Evolutionary conservation across 2,888 invertebrate genomes (phyloP).

Genomic region (Cryptocephalus primarius): DNA sequence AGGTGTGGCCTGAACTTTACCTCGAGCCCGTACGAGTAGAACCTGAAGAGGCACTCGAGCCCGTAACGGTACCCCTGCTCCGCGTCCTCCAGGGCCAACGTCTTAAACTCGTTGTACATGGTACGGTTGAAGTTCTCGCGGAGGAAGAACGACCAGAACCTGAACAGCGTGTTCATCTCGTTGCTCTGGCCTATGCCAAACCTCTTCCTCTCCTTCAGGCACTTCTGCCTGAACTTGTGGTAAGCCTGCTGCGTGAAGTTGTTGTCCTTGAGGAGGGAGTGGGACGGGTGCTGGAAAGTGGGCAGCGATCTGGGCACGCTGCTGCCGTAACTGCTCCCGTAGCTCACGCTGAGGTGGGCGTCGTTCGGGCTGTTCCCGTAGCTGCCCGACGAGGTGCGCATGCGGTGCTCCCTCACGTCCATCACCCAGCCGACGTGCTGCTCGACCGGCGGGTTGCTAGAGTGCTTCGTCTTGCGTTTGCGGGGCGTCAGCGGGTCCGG

Average conservation of each 20-base stretch:
- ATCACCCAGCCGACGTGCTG: constrained; percentile 97
- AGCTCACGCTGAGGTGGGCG: constrained; percentile 54
- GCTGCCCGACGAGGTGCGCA: constrained; percentile 69
- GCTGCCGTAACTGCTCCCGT: constrained; percentile 44
- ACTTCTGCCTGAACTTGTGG: constrained; percentile 89
- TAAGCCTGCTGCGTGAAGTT: constrained; percentile 97
- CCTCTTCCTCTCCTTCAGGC: constrained; percentile 88
- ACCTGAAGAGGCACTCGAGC: constrained; percentile 84
- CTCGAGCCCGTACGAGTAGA: constrained; percentile 96
- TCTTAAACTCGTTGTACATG: constrained; percentile 95
- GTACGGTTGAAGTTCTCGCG: constrained; percentile 95
- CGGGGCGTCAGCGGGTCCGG: constrained; percentile 59
- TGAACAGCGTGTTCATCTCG: constrained; percentile 98
- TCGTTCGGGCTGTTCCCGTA: constrained; percentile 66
- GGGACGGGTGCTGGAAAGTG: constrained; percentile 92
- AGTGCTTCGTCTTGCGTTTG: constrained; percentile 86
- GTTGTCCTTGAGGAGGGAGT: constrained; percentile 87
- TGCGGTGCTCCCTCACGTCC: constrained; percentile 76
- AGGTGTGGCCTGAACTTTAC: constrained; percentile 90
- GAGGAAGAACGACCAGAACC: constrained; percentile 99
- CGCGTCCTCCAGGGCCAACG: constrained; percentile 89
- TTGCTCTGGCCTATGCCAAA: constrained; percentile 90
- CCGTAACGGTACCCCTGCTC: constrained; percentile 79
- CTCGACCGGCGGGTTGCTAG: constrained; percentile 86
- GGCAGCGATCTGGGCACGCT: constrained; percentile 74